A percentile compares a stretch with the other conserved stretches of the same genome.
These are phyloP conservation scores for Hippopotamus amphibius DNA, from an alignment of 2,113 vertebrate species.

Conservation along the genomic window DNA sequence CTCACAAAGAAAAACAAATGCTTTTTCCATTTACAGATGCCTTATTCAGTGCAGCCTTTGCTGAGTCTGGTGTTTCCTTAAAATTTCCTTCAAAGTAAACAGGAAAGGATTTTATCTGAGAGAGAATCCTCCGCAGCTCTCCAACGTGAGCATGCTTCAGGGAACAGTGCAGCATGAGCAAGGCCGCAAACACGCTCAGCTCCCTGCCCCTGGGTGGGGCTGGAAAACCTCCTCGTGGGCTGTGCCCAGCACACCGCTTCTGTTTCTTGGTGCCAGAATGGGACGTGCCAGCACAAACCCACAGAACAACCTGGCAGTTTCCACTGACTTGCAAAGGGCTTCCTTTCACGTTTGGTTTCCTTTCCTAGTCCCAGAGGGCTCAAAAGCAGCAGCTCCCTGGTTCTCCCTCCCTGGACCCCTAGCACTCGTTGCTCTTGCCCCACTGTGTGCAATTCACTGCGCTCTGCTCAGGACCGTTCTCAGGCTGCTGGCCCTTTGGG, in stretches of 20 bases:
- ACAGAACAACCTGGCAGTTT: slow-evolving; percentile 14
- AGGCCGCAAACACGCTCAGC: background rate
- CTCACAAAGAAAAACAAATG: background rate
- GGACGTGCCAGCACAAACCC: background rate
- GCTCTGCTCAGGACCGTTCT: background rate
- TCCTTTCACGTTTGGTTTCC: background rate
- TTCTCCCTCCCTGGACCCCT: background rate
- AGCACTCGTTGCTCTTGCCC: too few species aligned
- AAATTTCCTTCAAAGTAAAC: slow-evolving; percentile 7
- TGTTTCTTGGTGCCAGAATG: background rate
- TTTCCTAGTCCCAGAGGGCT: background rate
- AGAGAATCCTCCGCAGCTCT: background rate
- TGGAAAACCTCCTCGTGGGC: background rate
- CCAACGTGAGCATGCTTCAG: background rate
- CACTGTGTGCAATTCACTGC: background rate
- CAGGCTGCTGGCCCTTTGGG: background rate
- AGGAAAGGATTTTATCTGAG: slow-evolving; percentile 6
- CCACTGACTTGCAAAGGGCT: background rate
- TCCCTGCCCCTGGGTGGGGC: background rate
- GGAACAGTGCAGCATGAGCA: background rate
- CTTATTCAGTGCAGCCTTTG: background rate
- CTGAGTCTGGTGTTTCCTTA: background rate
- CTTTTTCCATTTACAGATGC: background rate
- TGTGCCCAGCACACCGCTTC: background rate
- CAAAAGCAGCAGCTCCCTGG: background rate